Base-by-base conservation (phyloP, 2,888 invertebrate genomes). In the Parochlus steinenii region DNA sequence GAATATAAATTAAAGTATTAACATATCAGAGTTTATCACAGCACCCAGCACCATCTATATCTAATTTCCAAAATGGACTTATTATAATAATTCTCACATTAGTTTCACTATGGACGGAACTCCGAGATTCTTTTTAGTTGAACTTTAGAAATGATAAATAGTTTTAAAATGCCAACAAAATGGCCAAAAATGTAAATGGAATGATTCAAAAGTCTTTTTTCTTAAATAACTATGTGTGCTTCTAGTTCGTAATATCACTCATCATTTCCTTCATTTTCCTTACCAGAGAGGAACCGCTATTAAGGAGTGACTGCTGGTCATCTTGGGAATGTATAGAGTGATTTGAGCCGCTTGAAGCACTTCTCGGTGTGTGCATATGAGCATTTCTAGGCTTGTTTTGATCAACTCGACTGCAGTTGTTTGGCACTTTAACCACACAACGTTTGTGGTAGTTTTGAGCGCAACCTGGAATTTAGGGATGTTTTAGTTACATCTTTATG, bases 381-480 rank as follows among this genome's bases (percentile, higher is more conserved):
- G 20, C 56, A 44, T 61, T 58, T 27, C 62, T 50, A n/a, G n/a
- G n/a, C 22, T 63, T 45, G 39, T 54, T 48, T 37, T 53, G 54
- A 17, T 56, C 46, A 12, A 47, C 48, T 44, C 70, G 70, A 37
- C 76, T 74, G 64, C 98, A 98, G 66, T 98, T 95, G 55, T 95
- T 93, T 31, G 97, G 97, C 43, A 98, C 87, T 63, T 93, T 95
- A 44, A 92, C 86, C 30, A 83, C 83, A 59, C 86, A 98, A 32
- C 97, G 73, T 60, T 98, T 98, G 68, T 98, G 98, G 65, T 90
- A 98, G 65, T 95, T 97, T 53, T 89, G 74, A 10, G 92, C 86
- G 66, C 97, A 98, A 45, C 93, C 95, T 93, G 62, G 14, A 59
- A 53, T 40, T 41, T 39, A 38, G 6, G 7, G n/a, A 31, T 28